phyloP scores from a whole-genome alignment of 2,797 vertebrate genomes.

The Chlorospingus flavigularis region DNA sequence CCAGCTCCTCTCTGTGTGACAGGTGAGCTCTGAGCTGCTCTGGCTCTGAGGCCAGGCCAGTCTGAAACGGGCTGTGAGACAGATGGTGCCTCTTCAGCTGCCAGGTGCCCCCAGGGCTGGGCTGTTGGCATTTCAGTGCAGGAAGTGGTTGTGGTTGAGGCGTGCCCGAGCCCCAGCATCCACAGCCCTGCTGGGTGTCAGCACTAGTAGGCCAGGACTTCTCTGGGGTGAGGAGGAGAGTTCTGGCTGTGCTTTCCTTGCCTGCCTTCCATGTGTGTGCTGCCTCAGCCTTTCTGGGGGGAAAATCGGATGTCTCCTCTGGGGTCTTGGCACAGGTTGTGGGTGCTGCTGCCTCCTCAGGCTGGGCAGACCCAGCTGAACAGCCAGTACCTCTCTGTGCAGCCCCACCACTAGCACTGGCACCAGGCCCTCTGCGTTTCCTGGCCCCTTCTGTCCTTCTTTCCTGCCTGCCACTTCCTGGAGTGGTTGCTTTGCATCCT shows the following conservation, averaged over 20 bases:
- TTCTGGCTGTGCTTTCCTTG: background rate
- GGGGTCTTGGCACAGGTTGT: background rate
- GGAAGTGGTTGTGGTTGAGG: background rate
- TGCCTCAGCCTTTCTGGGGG: background rate
- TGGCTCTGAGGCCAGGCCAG: background rate
- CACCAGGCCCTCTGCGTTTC: background rate
- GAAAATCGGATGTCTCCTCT: background rate
- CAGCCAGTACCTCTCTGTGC: background rate
- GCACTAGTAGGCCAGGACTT: background rate
- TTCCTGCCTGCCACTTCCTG: background rate
- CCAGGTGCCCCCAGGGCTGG: background rate
- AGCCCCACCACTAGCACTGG: background rate
- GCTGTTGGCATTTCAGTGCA: background rate
- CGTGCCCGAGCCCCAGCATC: rapidly evolving
- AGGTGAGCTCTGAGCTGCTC: background rate
- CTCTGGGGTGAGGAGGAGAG: background rate
- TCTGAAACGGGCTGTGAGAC: background rate
- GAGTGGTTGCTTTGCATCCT: background rate
- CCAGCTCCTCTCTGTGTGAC: background rate
- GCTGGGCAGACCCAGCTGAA: background rate
- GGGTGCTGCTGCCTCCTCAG: background rate
- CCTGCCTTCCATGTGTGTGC: background rate
- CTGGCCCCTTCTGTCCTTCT: background rate
- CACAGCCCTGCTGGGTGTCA: background rate
- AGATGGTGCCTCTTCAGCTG: background rate